These are phyloP conservation scores for Epirrhoe tristata DNA, from an alignment of 2,888 invertebrate species.

Conservation along the genomic window DNA sequence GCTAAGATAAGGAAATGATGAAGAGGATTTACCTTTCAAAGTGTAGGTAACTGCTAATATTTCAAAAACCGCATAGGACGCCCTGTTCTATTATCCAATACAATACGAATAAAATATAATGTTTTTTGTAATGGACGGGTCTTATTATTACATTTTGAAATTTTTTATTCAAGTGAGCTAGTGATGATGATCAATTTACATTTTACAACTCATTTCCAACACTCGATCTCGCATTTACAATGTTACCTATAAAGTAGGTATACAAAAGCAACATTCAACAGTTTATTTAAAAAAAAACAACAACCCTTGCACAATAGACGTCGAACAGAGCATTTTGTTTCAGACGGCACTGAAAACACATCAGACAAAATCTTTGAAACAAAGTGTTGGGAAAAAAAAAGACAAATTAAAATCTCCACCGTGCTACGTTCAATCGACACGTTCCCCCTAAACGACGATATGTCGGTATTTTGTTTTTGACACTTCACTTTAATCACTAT, in stretches of 20 bases:
- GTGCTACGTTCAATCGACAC: slow-evolving; percentile 25
- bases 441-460: slow-evolving; percentile 27
- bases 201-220: no score
- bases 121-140: no score
- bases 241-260: background rate
- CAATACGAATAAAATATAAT: no score
- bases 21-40: slow-evolving; percentile 37
- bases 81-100: no score
- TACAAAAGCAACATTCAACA: background rate
- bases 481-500: slow-evolving; percentile 84
- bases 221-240: background rate
- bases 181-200: no score
- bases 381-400: slow-evolving; percentile 10
- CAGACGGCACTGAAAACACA: background rate
- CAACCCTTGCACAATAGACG: background rate
- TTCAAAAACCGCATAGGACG: background rate
- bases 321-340: slow-evolving; percentile 4
- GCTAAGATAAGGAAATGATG: slow-evolving; percentile 61
- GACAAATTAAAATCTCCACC: slow-evolving; percentile 26
- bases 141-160: no score
- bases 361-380: slow-evolving; percentile 1
- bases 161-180: no score
- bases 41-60: slow-evolving; percentile 8
- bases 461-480: slow-evolving; percentile 78
- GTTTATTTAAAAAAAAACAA: background rate